These are phyloP conservation scores for Drosophila teissieri DNA, from an alignment of 1,140 invertebrate genomes.

Conservation along the genomic window DNA sequence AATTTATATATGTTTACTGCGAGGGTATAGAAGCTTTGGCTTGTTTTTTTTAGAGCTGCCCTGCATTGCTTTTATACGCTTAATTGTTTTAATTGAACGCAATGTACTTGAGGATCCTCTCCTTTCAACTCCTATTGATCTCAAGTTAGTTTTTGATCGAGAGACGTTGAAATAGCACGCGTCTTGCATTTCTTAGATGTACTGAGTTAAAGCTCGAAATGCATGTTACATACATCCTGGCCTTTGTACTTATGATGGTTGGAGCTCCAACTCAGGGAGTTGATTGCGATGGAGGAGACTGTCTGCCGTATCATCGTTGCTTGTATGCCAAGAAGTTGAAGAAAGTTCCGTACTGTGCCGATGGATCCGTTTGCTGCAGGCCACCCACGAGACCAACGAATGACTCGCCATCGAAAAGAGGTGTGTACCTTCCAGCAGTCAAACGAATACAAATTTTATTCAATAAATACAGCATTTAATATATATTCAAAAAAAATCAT, in stretches of 20 bases:
- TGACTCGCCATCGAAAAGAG: no score
- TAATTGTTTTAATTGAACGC: neutral
- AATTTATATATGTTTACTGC: no score
- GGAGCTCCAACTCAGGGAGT: no score
- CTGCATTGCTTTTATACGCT: neutral
- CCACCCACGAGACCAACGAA: no score
- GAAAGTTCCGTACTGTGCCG: neutral
- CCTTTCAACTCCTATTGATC: no score
- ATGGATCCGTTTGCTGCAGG: neutral
- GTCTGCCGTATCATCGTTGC: neutral
- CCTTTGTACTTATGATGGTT: neutral
- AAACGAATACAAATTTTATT: no score
- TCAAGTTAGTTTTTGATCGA: neutral
- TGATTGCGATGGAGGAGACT: neutral
- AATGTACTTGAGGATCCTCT: neutral
- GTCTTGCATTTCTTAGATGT: neutral
- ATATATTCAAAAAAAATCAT: no score
- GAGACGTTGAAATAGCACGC: neutral
- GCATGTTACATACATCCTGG: neutral
- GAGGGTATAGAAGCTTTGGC: no score
- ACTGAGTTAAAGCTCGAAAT: neutral
- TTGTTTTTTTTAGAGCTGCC: neutral
- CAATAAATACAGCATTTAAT: no score
- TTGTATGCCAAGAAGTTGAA: neutral
- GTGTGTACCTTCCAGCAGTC: no score